Conservation (phyloP, 2,888 invertebrate species). For the Philhelius pedissequus region DNA sequence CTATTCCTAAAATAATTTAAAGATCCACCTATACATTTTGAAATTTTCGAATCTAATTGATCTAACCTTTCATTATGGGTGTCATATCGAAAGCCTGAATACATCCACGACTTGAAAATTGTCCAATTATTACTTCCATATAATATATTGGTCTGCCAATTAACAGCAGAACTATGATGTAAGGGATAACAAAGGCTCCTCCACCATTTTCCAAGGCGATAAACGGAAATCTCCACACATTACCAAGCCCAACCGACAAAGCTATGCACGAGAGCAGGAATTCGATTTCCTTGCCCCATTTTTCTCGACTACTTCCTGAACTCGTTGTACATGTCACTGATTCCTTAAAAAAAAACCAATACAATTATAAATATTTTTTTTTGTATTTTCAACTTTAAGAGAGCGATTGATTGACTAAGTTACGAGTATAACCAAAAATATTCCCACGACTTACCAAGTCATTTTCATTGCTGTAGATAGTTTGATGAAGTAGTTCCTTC, state of each 20-base stretch:
- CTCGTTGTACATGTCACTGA: conserved; percentile 65
- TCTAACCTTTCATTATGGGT: conserved; percentile 84
- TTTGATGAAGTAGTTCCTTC: conserved; percentile 62
- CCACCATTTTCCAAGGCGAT: conserved; percentile 84
- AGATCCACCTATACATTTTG: not conserved
- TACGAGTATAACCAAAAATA: not conserved
- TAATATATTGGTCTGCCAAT: conserved; percentile 86
- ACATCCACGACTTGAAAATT: conserved; percentile 85
- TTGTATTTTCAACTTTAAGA: not conserved
- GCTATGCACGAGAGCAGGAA: conserved; percentile 82
- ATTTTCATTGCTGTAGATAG: conserved; percentile 68
- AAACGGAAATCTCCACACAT: conserved; percentile 85
- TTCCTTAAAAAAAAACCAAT: conserved; percentile 29
- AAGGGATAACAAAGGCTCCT: conserved; percentile 85
- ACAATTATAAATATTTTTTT: not conserved
- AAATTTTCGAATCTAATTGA: not conserved
- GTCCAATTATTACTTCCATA: conserved; percentile 86
- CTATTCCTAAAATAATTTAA: conserved; percentile 79
- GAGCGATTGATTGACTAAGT: not conserved
- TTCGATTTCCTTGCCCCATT: conserved; percentile 83
- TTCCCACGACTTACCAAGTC: conserved; percentile 70
- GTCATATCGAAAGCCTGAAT: conserved; percentile 83
- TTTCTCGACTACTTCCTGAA: conserved; percentile 58
- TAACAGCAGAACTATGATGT: conserved; percentile 82
- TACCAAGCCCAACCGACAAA: conserved; percentile 84